Percentiles rank a stretch among this genome's conserved stretches.
Evolutionary conservation across 2,113 vertebrate genomes (phyloP).

Genomic region (Panthera leo): DNA sequence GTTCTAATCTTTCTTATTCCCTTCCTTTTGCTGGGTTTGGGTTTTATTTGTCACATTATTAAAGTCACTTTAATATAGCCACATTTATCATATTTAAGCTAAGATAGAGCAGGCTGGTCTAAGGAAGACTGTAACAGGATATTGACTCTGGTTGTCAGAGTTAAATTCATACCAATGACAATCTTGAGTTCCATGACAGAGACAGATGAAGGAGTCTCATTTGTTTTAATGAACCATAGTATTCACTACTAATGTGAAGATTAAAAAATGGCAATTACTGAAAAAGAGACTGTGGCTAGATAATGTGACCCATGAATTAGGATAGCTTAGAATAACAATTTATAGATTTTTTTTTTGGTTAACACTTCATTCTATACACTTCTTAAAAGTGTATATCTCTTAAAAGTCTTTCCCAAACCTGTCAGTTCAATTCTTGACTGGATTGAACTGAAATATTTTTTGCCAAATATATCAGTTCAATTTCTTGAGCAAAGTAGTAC

Average conservation of each 20-base stretch:
- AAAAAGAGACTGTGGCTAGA: background rate
- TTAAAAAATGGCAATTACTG: background rate
- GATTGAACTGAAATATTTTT: background rate
- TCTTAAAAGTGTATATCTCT: background rate
- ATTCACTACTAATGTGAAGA: background rate
- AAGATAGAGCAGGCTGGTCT: background rate
- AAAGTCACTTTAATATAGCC: background rate
- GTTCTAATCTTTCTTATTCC: no score
- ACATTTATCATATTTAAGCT: background rate
- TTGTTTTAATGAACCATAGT: background rate
- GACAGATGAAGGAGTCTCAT: background rate
- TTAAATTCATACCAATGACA: background rate
- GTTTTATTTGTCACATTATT: background rate
- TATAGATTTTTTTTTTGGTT: background rate
- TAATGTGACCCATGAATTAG: background rate
- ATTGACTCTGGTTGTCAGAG: background rate
- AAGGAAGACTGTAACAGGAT: background rate
- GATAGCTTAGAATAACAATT: background rate
- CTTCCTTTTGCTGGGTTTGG: background rate
- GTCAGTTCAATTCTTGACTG: background rate
- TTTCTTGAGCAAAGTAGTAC: background rate
- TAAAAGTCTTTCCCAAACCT: background rate
- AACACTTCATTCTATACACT: background rate
- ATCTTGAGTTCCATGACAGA: background rate
- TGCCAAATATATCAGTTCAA: background rate